Evolutionary conservation across 1,140 invertebrate genomes (phyloP), one percentile per base, ranked within the genome.

Genomic region (Chironomus striatipennis): DNA sequence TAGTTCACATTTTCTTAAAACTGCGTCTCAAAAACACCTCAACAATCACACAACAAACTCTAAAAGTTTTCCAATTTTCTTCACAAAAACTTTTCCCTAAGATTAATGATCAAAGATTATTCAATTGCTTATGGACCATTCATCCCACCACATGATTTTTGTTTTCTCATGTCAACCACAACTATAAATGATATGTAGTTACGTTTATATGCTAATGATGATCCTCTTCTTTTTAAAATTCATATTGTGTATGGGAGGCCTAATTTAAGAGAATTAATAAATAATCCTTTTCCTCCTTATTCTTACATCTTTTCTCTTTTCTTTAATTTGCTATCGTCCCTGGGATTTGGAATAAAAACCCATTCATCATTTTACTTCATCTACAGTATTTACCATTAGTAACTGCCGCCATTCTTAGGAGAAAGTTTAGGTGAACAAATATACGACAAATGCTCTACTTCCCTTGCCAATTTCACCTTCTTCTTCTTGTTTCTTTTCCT

Each of bases 331-430:
- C 65, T 70, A 17, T 18, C 65, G 17, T 70, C 65, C 65, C 12
- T 5, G 12, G 12, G n/a, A n/a, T 57, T 57, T n/a, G 47, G 12
- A 57, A n/a, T 18, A 9, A 15, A 20, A 70, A 21, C n/a, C 65
- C 65, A 70, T 70, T 70, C 65, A 70, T 70, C 65, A 70, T 70
- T 70, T 70, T 57, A n/a, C 47, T n/a, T 57, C n/a, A n/a, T 57
- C 12, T 34, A 34, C 24, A 34, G 24, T 34, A 34, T 34, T 34
- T 34, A 34, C 24, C 24, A 34, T 34, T 34, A 34, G 24, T 34
- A 34, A 34, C 24, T 34, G 24, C 24, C 24, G 24, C 24, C 47
- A n/a, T 15, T 12, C 9, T 5, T 57, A n/a, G 47, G 47, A 12
- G n/a, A 57, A 57, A 57, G 47, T 57, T 57, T 57, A 57, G 47